Conservation (phyloP, 1,140 invertebrate species). For the Drosophila pandora region DNA sequence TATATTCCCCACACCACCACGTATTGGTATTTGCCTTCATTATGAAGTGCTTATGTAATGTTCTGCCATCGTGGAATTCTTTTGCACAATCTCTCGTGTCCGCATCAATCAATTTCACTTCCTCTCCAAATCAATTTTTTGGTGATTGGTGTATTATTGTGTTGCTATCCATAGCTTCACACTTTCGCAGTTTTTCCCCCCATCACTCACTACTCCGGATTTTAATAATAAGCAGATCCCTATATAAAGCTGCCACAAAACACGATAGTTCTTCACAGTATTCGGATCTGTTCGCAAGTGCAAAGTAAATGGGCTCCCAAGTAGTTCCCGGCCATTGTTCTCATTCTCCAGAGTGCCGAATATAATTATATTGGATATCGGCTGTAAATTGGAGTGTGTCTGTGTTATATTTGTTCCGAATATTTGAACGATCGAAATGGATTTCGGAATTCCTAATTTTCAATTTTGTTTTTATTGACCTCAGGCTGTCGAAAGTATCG, state of each 20-base stretch:
- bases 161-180: slow-evolving; percentile 53
- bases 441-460: slow-evolving; percentile 53
- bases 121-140: slow-evolving; percentile 39
- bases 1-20: background rate
- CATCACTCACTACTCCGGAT: slow-evolving; percentile 60
- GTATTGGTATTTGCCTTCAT: slow-evolving; percentile 46
- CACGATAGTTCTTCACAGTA: slow-evolving; percentile 42
- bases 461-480: slow-evolving; percentile 66
- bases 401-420: slow-evolving; percentile 23
- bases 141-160: slow-evolving; percentile 17
- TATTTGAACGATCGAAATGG: slow-evolving; percentile 9
- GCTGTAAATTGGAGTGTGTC: slow-evolving; percentile 9
- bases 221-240: slow-evolving; percentile 74
- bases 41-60: slow-evolving; percentile 65
- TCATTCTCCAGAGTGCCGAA: slow-evolving; percentile 32
- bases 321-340: slow-evolving; percentile 25
- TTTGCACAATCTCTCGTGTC: slow-evolving; percentile 41
- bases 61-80: slow-evolving; percentile 68
- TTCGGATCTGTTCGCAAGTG: slow-evolving; percentile 58
- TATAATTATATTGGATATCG: slow-evolving; percentile 28
- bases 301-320: slow-evolving; percentile 58
- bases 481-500: slow-evolving; percentile 83
- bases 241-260: slow-evolving; percentile 4
- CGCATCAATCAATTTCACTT: slow-evolving; percentile 75
- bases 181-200: slow-evolving; percentile 55